phyloP scores from a whole-genome alignment of 2,888 invertebrate genomes.

The Coenonympha glycerion region DNA sequence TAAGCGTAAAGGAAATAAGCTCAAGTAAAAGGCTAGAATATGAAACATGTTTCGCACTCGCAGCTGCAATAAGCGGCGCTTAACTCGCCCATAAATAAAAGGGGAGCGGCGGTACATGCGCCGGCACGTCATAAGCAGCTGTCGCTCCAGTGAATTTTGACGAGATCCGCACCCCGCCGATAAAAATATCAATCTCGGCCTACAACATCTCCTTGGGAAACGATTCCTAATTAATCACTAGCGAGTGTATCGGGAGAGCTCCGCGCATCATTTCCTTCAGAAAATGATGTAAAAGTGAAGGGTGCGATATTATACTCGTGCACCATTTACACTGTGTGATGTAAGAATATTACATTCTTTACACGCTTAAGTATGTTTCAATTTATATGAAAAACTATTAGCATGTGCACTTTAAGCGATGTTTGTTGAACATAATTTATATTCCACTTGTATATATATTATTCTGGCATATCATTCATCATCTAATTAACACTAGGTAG shows the following conservation, averaged over 20 bases:
- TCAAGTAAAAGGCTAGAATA: slow-evolving; percentile 52
- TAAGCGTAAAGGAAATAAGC: slow-evolving; percentile 48
- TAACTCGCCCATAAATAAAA: slow-evolving; percentile 70
- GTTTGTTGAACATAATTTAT: too few species aligned
- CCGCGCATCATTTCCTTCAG: slow-evolving; percentile 1
- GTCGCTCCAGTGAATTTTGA: slow-evolving; percentile 50
- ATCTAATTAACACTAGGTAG: too few species aligned
- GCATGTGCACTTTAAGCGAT: too few species aligned
- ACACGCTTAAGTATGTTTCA: too few species aligned
- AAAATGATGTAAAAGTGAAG: slow-evolving; percentile 4
- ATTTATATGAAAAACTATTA: too few species aligned
- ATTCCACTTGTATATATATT: too few species aligned
- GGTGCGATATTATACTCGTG: background rate
- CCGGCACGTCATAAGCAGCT: slow-evolving; percentile 61
- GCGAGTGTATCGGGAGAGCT: slow-evolving; percentile 7
- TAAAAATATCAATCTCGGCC: slow-evolving; percentile 44
- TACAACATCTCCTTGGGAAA: slow-evolving; percentile 14
- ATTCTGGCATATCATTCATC: too few species aligned
- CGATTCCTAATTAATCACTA: slow-evolving; percentile 18
- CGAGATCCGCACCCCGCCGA: slow-evolving; percentile 42
- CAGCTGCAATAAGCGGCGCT: slow-evolving; percentile 65
- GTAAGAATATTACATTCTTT: too few species aligned
- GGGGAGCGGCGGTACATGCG: slow-evolving; percentile 55
- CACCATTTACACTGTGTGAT: background rate
- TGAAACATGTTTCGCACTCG: slow-evolving; percentile 57